Percentiles rank a stretch among this genome's conserved stretches.
Conservation (phyloP, 1,140 invertebrate genomes). For the Papilio glaucus region DNA sequence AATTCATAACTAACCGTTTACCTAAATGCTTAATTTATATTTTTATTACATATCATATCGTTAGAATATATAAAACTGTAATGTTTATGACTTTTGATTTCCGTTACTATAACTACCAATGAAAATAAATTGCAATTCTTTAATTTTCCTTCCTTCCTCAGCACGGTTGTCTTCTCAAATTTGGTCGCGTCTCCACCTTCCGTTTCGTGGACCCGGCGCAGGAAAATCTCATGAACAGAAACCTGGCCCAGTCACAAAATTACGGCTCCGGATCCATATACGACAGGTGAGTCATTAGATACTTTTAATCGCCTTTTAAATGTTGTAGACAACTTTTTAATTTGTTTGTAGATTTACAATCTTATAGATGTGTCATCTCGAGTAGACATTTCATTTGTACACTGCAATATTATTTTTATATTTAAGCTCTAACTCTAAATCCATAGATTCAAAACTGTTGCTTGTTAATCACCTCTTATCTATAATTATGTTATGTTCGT, state of each 20-base stretch:
- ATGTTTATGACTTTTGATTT: background rate
- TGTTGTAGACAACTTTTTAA: constrained; percentile 57
- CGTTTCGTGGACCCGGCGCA: constrained; percentile 95
- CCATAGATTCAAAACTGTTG: constrained; percentile 44
- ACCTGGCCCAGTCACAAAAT: constrained; percentile 86
- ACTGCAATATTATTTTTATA: constrained; percentile 50
- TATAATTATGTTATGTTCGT: constrained; percentile 61
- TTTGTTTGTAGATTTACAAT: constrained; percentile 31
- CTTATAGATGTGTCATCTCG: constrained; percentile 15
- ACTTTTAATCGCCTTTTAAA: constrained; percentile 38
- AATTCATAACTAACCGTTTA: background rate
- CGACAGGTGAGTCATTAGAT: constrained; percentile 85
- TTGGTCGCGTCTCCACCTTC: constrained; percentile 95
- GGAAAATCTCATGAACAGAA: constrained; percentile 90
- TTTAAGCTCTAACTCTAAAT: constrained; percentile 41
- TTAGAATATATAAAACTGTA: no score
- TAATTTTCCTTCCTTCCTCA: constrained; percentile 59
- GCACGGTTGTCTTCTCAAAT: constrained; percentile 94
- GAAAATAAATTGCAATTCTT: background rate
- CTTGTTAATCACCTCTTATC: constrained; percentile 60
- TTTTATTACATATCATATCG: no score
- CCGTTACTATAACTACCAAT: background rate
- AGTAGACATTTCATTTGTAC: constrained; percentile 42
- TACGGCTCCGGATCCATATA: constrained; percentile 90
- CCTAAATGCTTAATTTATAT: background rate